Base-by-base conservation (phyloP, 2,113 vertebrate genomes). In the Ailuropoda melanoleuca region DNA sequence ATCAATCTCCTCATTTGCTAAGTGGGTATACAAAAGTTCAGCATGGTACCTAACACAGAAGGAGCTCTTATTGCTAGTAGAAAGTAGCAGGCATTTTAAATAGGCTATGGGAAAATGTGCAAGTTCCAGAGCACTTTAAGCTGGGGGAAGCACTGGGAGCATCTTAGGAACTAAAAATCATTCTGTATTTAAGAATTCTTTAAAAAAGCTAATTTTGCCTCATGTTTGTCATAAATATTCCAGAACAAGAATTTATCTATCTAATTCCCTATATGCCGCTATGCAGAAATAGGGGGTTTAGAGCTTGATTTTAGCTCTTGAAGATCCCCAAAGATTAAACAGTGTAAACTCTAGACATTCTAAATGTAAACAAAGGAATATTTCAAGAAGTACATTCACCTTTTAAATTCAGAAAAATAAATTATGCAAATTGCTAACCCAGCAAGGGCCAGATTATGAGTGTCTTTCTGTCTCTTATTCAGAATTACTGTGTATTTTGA, bases 401-500 rank as follows among this genome's bases (percentile, higher is more conserved):
- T 92, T 96, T 95, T 80, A 18, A 62, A 93, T 81, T 90, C 39
- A 93, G 48, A 92, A 93, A 90, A 92, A 75, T 55, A 88, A 90
- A 88, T 64, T 86, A 84, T 88, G 29, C 43, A 96, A 77, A 58
- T 34, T 24, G 24, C 10, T 80, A 60, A 66, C 23, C 7, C 6
- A 81, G 46, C 23, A 95, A 81, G 5, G 43, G 23, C 24, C 56
- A 78, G 46, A 60, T 89, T 90, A 84, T 87, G 74, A 39, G 14
- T 78, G 14, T 66, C 85, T 98, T 86, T 83, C 60, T 98, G 43
- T 43, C 85, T 97, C 66, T 96, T 98, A 95, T 56, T 84, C 92
- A 96, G 74, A 98, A 95, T 98, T 88, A 96, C 93, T 97, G 88
- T 91, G 80, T 43, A 43, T 87, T 85, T 97, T 97, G 62, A 60